These are phyloP conservation scores for Andrena hattorfiana DNA, from an alignment of 2,888 invertebrate genomes.

Conservation along the genomic window DNA sequence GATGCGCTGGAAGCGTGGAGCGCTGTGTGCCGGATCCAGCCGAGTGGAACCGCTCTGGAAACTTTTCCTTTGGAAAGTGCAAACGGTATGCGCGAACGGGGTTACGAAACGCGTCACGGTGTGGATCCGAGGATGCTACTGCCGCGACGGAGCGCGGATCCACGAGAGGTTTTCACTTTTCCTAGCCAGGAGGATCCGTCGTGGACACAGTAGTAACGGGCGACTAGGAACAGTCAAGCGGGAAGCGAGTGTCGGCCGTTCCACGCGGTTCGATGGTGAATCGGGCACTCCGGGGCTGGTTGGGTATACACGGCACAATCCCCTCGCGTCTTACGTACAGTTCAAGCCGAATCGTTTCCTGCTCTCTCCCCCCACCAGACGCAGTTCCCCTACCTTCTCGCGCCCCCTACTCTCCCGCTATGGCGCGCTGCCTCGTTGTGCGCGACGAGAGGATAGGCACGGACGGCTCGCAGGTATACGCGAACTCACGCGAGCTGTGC, in stretches of 20 bases:
- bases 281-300: conserved; percentile 77
- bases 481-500: too few relatives aligned
- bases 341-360: conserved; percentile 68
- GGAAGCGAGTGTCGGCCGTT: conserved; percentile 36
- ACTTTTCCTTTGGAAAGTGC: conserved; percentile 27
- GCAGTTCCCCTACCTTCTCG: conserved; percentile 36
- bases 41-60: neutral
- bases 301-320: conserved; percentile 51
- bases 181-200: too few relatives aligned
- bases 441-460: conserved; percentile 1
- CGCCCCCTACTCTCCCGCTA: conserved; percentile 33
- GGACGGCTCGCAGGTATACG: conserved; percentile 22
- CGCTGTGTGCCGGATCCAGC: neutral
- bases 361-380: conserved; percentile 58
- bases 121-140: neutral
- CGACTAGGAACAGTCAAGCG: neutral
- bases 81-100: neutral
- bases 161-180: too few relatives aligned
- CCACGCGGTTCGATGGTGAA: conserved; percentile 76
- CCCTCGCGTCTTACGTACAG: conserved; percentile 76
- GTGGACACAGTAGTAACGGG: neutral
- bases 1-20: neutral
- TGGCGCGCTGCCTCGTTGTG: neutral
- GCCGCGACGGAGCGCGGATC: neutral
- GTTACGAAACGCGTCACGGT: conserved; percentile 12